phyloP scores from a whole-genome alignment of 2,888 invertebrate species.

The Ochropleura leucogaster region DNA sequence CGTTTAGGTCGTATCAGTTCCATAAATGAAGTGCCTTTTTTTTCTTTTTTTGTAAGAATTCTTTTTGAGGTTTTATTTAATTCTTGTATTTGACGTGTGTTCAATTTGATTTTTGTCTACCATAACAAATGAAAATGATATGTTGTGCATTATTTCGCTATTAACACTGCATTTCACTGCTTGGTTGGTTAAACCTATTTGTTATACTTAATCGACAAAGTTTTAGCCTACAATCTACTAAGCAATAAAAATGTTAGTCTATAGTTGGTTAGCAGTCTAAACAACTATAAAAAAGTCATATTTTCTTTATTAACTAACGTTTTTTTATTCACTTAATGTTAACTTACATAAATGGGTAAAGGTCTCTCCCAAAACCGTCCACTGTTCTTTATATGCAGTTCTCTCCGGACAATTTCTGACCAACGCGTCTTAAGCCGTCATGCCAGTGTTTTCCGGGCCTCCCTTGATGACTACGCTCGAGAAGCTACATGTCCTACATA shows the following conservation, averaged over 20 bases:
- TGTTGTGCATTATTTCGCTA: background rate
- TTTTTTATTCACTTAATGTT: background rate
- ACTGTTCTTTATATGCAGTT: too few relatives aligned
- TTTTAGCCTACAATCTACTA: background rate
- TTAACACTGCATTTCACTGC: background rate
- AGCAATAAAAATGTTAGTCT: background rate
- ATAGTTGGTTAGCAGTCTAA: background rate
- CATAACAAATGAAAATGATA: too few relatives aligned
- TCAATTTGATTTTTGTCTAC: background rate
- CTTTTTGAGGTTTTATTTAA: conserved; percentile 27
- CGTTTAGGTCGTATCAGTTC: conserved; percentile 58
- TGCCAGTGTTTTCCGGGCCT: too few relatives aligned
- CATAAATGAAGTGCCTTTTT: conserved; percentile 47
- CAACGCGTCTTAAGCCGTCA: too few relatives aligned
- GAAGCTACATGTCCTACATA: background rate
- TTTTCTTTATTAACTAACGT: background rate
- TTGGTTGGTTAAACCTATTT: background rate
- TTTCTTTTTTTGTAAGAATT: conserved; percentile 10
- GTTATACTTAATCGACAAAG: background rate
- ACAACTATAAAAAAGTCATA: background rate
- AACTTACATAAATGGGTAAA: background rate
- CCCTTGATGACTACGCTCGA: too few relatives aligned
- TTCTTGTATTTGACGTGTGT: background rate
- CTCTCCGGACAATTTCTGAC: too few relatives aligned
- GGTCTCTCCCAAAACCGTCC: too few relatives aligned